phyloP scores from a whole-genome alignment of 2,888 invertebrate genomes.

The Rutpela maculata region DNA sequence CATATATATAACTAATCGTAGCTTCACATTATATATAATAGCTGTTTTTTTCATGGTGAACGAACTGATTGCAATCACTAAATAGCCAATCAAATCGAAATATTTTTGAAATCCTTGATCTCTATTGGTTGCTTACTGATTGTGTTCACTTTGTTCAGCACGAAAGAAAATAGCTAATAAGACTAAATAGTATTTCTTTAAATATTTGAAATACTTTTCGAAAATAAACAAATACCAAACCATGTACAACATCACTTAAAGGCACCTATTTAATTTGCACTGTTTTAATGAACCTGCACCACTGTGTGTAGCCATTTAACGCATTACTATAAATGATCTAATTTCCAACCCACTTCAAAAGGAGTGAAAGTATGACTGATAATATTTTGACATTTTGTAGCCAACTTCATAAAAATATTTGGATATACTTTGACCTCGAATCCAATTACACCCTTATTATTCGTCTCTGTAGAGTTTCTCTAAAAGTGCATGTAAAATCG shows the following conservation, averaged over 20 bases:
- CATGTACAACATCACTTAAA: not conserved
- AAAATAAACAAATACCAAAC: not conserved
- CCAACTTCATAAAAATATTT: slow-evolving; percentile 46
- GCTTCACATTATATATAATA: no score
- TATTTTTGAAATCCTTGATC: no score
- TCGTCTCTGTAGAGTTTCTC: slow-evolving; percentile 44
- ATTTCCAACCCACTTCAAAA: not conserved
- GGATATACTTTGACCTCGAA: slow-evolving; percentile 42
- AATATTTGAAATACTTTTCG: no score
- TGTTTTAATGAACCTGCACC: not conserved
- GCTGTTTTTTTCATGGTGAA: no score
- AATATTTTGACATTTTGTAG: slow-evolving; percentile 48
- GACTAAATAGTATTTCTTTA: no score
- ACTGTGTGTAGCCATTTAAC: not conserved
- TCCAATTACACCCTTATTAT: slow-evolving; percentile 44
- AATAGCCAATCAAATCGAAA: no score
- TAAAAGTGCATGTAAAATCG: slow-evolving; percentile 26
- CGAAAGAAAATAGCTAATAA: no score
- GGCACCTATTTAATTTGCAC: not conserved
- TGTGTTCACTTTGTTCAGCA: no score
- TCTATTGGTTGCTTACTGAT: no score
- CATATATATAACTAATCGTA: no score
- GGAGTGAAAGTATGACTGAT: slow-evolving; percentile 24
- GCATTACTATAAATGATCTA: not conserved
- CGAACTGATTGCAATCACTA: no score